Evolutionary conservation across 2,888 invertebrate genomes (phyloP).

Genomic region (Helicoverpa assulta): DNA sequence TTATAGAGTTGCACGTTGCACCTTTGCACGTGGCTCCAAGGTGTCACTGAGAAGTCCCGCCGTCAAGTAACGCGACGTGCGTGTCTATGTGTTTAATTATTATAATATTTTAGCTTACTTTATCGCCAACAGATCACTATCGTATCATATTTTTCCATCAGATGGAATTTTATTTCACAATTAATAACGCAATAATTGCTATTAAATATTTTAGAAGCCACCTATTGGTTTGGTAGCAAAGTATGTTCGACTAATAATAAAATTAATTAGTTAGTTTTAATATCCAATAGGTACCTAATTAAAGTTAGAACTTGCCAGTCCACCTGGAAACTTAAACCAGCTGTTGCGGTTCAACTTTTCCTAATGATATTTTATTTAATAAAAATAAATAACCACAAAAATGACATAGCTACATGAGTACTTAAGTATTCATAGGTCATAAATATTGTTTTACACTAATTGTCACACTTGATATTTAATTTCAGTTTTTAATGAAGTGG

Average conservation of each 20-base stretch:
- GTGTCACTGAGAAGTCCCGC: constrained; percentile 41
- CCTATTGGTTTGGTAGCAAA: constrained; percentile 20
- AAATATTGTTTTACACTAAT: not conserved
- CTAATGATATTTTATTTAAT: not conserved
- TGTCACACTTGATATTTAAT: not conserved
- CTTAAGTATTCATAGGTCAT: not conserved
- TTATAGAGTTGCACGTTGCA: constrained; percentile 36
- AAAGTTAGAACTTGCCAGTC: not conserved
- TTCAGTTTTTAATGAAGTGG: not conserved
- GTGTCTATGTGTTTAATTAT: constrained; percentile 44
- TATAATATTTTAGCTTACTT: constrained; percentile 52
- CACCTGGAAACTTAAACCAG: constrained; percentile 17
- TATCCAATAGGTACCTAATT: constrained; percentile 7
- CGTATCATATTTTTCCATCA: constrained; percentile 41
- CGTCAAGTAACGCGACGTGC: constrained; percentile 39
- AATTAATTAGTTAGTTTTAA: constrained; percentile 33
- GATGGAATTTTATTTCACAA: constrained; percentile 48
- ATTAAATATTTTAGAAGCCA: constrained; percentile 37
- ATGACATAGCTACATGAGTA: no score
- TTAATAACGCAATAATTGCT: constrained; percentile 46
- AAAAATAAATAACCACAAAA: no score
- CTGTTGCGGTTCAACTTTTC: constrained; percentile 12
- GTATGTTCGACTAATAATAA: constrained; percentile 37
- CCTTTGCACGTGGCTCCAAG: constrained; percentile 51
- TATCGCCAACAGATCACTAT: constrained; percentile 48